Base-by-base conservation (phyloP, 1,140 invertebrate species). In the Stenopsyche tienmushanensis region DNA sequence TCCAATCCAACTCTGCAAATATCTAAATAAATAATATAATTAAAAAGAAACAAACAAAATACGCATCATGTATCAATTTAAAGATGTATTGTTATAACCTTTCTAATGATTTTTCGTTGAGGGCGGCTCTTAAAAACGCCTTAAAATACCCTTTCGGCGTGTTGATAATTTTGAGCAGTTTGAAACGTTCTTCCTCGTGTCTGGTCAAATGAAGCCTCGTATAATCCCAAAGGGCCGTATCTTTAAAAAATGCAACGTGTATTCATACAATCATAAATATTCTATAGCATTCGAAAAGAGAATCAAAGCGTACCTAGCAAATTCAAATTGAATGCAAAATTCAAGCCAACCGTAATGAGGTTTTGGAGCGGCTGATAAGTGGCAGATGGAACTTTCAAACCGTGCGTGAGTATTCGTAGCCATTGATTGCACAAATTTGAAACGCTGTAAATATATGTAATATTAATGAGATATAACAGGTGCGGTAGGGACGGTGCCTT, bases 101-200 rank as follows among this genome's bases (percentile, higher is more conserved):
- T 78, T 95, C 93, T 15, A 97, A 80, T 1, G 91, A 93, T 72
- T 90, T 83, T 77, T 97, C 94, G 83, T 96, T 96, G 8, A 96
- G 80, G 21, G 91, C 82, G 29, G 92, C 89, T 72, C 94, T 78
- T 13, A 96, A 80, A 89, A 94, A 97, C 15, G 93, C 91, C 76
- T 91, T 83, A 13, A 92, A 93, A 67, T 90, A 82, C 17, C 92
- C 92, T 62, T 85, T 82, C 77, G 94, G 91, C 17, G 90, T 92
- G 69, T 86, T 87, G 13, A 96, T 88, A 70, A 89, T 86, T 72
- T 89, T 86, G 24, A 96, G 79, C n/a, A 89, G 82, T 65, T 85
- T 83, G 76, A 92, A 96, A 65, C 94, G 83, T 74, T 95, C 90
- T 69, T 88, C 85, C 75, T 97, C 94, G 79, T 95, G 92, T 79